Percentiles rank a stretch among this genome's conserved stretches.
These are phyloP conservation scores for Paradisaea rubra DNA, from an alignment of 2,113 vertebrate genomes.

Conservation along the genomic window DNA sequence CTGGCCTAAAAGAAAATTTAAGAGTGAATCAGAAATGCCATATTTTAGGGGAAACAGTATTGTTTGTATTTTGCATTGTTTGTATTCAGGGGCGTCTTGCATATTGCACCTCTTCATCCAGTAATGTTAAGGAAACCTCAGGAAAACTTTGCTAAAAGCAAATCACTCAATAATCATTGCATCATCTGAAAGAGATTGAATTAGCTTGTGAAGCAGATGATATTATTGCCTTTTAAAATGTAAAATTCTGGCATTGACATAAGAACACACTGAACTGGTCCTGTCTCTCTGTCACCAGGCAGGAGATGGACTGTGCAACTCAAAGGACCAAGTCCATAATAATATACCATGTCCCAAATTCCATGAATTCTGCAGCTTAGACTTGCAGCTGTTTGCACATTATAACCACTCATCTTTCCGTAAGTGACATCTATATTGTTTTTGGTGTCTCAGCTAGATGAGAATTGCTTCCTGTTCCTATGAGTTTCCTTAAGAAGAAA, in stretches of 20 bases:
- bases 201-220: not conserved
- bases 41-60: not conserved
- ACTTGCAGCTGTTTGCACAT: not conserved
- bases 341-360: not conserved
- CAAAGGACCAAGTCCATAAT: not conserved
- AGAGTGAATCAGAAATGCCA: not conserved
- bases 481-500: not conserved
- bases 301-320: not conserved
- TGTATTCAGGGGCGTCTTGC: not conserved
- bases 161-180: not conserved
- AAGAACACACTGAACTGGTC: not conserved
- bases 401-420: not conserved
- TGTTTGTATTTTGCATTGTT: not conserved
- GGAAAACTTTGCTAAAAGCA: not conserved
- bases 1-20: not conserved
- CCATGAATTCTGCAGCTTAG: not conserved
- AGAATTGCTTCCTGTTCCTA: not conserved
- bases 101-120: not conserved
- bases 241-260: not conserved
- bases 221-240: not conserved
- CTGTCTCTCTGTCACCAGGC: not conserved
- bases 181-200: not conserved
- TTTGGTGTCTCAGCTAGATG: not conserved
- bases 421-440: not conserved
- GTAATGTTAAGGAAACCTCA: not conserved